Evolutionary conservation across 2,888 invertebrate species (phyloP).

Genomic region (Melitaea athalia): DNA sequence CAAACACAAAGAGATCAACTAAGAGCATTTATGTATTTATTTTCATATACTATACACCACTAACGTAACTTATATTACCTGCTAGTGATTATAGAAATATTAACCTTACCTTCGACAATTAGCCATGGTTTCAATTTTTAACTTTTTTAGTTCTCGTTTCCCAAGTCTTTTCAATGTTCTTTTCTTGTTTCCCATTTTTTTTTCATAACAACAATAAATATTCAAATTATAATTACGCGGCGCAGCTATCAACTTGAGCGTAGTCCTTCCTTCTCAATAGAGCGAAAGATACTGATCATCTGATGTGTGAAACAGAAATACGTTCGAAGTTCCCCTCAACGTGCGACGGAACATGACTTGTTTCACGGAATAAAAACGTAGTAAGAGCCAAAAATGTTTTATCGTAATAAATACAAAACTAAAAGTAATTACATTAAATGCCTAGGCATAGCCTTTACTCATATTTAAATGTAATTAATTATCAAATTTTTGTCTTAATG

Average conservation of each 20-base stretch:
- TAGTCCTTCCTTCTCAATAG: not conserved
- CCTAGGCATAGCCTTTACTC: too few species aligned
- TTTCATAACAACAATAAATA: not conserved
- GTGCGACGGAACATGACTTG: slow-evolving; percentile 6
- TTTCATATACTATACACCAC: too few species aligned
- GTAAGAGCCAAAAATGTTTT: too few species aligned
- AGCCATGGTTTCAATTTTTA: slow-evolving; percentile 4
- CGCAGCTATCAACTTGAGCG: not conserved
- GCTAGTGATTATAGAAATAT: too few species aligned
- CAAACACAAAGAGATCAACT: not conserved
- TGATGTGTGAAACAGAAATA: slow-evolving; percentile 7
- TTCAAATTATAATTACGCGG: slow-evolving; percentile 2
- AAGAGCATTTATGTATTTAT: too few species aligned
- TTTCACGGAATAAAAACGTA: slow-evolving; percentile 5
- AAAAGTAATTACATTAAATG: too few species aligned
- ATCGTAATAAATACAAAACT: too few species aligned
- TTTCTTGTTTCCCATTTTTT: not conserved
- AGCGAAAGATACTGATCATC: not conserved
- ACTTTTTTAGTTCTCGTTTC: slow-evolving; percentile 5
- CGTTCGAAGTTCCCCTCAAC: slow-evolving; percentile 2
- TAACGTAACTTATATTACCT: too few species aligned
- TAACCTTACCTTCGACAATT: too few species aligned
- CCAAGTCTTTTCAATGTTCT: slow-evolving; percentile 5
- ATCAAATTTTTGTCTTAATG: too few species aligned
- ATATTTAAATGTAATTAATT: too few species aligned